Percentiles rank a stretch among this genome's conserved stretches.
Conservation (phyloP, 2,888 invertebrate species). For the Synanthedon tipuliformis region DNA sequence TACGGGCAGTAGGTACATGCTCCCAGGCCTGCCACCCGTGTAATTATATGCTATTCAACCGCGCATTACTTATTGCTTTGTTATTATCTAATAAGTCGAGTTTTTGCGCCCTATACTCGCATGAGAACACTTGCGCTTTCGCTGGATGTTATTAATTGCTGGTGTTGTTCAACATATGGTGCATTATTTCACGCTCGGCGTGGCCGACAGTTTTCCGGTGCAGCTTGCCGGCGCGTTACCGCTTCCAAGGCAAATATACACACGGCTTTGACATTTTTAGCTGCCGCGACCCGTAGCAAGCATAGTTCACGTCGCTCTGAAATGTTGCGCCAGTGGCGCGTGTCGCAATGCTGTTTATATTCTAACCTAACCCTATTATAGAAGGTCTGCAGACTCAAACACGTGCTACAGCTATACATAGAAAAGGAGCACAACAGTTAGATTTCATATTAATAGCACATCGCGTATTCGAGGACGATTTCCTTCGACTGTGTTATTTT, state of each 20-base stretch:
- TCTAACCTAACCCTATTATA: slow-evolving; percentile 19
- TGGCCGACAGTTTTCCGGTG: slow-evolving; percentile 43
- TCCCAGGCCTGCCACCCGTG: slow-evolving; percentile 12
- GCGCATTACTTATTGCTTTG: slow-evolving; percentile 14
- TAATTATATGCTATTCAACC: slow-evolving; percentile 22
- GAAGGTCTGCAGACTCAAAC: too few species aligned
- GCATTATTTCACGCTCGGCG: slow-evolving; percentile 52
- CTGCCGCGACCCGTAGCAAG: slow-evolving; percentile 12
- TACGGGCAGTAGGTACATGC: slow-evolving; percentile 12
- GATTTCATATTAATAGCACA: background rate
- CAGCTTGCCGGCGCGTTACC: slow-evolving; percentile 21
- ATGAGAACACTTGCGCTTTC: slow-evolving; percentile 63
- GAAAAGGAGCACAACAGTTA: background rate
- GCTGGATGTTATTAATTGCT: slow-evolving; percentile 52
- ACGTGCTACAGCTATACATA: too few species aligned
- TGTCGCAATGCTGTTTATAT: slow-evolving; percentile 37
- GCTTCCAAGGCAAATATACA: slow-evolving; percentile 35
- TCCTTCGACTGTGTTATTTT: too few species aligned
- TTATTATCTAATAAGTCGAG: slow-evolving; percentile 29
- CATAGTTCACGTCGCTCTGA: slow-evolving; percentile 41
- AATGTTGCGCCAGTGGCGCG: slow-evolving; percentile 35
- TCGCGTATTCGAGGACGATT: too few species aligned
- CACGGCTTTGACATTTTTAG: slow-evolving; percentile 66
- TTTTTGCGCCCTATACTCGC: slow-evolving; percentile 35
- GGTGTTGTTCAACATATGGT: slow-evolving; percentile 58